These are phyloP conservation scores for Globia sparganii DNA, from an alignment of 2,888 invertebrate genomes.

Conservation along the genomic window DNA sequence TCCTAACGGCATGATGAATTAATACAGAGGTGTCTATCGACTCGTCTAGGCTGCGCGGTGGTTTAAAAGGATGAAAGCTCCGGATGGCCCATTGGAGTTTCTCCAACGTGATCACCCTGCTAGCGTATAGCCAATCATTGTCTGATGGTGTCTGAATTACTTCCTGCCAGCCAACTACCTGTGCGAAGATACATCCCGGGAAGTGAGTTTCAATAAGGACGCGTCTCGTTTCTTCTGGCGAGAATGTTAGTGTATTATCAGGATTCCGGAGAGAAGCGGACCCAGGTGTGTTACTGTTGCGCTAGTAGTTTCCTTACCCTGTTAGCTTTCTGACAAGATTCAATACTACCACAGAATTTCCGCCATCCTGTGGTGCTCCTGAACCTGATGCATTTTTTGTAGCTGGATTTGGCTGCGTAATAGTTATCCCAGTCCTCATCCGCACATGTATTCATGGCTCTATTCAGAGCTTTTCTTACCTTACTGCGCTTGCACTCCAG, in stretches of 20 bases:
- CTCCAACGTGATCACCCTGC: neutral
- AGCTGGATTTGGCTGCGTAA: neutral
- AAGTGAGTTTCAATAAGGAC: no score
- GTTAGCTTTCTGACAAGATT: neutral
- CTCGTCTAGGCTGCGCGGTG: no score
- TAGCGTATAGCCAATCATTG: neutral
- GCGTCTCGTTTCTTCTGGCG: no score
- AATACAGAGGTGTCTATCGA: no score
- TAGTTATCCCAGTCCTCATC: neutral
- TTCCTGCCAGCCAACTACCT: no score
- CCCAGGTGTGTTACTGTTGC: neutral
- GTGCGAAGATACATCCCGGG: no score
- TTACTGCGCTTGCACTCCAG: neutral
- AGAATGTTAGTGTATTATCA: no score
- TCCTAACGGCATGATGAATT: neutral
- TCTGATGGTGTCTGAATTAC: neutral
- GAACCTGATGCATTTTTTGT: neutral
- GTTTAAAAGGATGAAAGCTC: neutral
- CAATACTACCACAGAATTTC: neutral
- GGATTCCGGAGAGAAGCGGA: no score
- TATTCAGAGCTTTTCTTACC: neutral
- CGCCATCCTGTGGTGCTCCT: neutral
- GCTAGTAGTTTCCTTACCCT: neutral
- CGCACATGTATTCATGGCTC: neutral
- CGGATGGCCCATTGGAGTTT: neutral